Evolutionary conservation across 2,888 invertebrate species (phyloP).

Genomic region (Ormyrus labotus): DNA sequence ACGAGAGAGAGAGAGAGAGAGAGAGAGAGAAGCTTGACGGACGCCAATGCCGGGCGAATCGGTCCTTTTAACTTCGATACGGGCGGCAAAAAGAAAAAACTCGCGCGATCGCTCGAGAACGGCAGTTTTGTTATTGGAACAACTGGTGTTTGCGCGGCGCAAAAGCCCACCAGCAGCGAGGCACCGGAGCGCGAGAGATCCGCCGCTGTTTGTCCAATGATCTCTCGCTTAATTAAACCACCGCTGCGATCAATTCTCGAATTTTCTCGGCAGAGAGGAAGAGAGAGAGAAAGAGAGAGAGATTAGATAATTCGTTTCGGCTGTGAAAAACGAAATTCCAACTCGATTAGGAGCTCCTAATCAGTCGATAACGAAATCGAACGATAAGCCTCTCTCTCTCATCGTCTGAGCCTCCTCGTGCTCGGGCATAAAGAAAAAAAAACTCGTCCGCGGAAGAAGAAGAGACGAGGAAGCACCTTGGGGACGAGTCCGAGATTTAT

Average conservation of each 20-base stretch:
- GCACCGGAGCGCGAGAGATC: background rate
- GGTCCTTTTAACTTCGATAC: background rate
- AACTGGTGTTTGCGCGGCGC: constrained; percentile 16
- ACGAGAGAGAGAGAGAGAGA: constrained; percentile 1
- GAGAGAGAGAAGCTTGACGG: too few relatives aligned
- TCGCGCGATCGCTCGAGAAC: background rate
- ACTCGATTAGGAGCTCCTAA: too few relatives aligned
- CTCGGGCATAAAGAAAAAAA: too few relatives aligned
- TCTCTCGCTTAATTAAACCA: background rate
- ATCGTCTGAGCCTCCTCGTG: too few relatives aligned
- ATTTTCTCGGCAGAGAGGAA: background rate
- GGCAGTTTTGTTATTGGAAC: constrained; percentile 19
- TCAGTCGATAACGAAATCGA: too few relatives aligned
- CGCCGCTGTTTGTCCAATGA: background rate
- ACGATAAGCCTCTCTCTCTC: too few relatives aligned
- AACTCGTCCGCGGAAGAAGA: background rate
- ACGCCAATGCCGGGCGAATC: too few relatives aligned
- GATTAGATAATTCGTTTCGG: background rate
- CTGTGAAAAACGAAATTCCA: too few relatives aligned
- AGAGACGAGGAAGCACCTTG: constrained; percentile 27
- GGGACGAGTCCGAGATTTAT: constrained; percentile 33
- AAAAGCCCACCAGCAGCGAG: too few relatives aligned
- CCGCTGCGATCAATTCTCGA: background rate
- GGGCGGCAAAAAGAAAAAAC: background rate
- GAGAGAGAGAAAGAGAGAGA: background rate